phyloP scores from a whole-genome alignment of 30 jellyfish, hydroid and myxozoan species.

The Aurelia aurita complex sp. Pacific region DNA sequence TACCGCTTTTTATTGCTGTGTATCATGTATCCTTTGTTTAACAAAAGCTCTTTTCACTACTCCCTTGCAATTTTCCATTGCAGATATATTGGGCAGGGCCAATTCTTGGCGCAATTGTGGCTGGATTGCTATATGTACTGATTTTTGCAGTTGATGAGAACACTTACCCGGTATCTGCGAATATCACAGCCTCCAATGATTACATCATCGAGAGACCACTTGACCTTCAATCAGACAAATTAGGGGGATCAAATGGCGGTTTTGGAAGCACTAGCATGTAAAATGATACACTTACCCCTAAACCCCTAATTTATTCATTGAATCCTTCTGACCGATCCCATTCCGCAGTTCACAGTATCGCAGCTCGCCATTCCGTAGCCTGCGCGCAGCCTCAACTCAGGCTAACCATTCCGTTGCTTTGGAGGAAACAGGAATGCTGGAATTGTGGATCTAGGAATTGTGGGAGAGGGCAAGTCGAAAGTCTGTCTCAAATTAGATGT shows the following conservation, averaged over 20 bases:
- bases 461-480: no score
- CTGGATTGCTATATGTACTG: slow-evolving; percentile 60
- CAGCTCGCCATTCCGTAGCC: no score
- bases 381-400: no score
- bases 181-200: slow-evolving; percentile 20
- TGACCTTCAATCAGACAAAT: slow-evolving; percentile 24
- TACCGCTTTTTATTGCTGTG: no score
- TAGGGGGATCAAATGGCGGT: slow-evolving; percentile 29
- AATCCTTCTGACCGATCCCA: no score
- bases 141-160: slow-evolving; percentile 58
- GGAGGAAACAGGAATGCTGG: no score
- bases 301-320: no score
- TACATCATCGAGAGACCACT: slow-evolving; percentile 70
- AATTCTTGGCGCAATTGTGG: slow-evolving; percentile 62
- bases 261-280: slow-evolving; percentile 20
- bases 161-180: slow-evolving; percentile 24
- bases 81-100: slow-evolving; percentile 91
- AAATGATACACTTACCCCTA: no score
- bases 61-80: not conserved
- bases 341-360: no score
- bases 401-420: no score
- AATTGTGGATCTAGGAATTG: no score
- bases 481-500: no score
- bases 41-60: not conserved
- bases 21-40: not conserved